A percentile compares a stretch with the other conserved stretches of the same genome.
Conservation (phyloP, 2,888 invertebrate species). For the Chaetoderma sp. region DNA sequence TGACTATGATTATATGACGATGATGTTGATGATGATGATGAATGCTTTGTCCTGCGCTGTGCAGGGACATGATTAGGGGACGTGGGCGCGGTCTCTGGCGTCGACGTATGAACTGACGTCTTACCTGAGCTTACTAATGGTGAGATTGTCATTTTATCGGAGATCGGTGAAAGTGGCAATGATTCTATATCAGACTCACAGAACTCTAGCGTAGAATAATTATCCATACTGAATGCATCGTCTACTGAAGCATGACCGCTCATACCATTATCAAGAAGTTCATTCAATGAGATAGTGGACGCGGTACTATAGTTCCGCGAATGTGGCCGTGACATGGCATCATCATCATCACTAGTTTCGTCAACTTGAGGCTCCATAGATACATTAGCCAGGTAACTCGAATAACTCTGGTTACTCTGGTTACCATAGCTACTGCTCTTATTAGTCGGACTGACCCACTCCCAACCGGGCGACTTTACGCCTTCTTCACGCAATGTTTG, state of each 20-base stretch:
- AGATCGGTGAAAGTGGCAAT: too few relatives aligned
- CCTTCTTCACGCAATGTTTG: neutral
- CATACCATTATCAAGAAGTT: constrained; percentile 49
- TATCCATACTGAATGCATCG: constrained; percentile 51
- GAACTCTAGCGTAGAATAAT: constrained; percentile 39
- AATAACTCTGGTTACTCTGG: constrained; percentile 7
- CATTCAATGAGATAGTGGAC: constrained; percentile 62
- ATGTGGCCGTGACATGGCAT: constrained; percentile 47
- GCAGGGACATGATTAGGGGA: too few relatives aligned
- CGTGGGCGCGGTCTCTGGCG: too few relatives aligned
- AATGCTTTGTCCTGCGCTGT: too few relatives aligned
- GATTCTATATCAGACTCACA: too few relatives aligned
- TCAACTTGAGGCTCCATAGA: constrained; percentile 32
- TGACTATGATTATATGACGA: too few relatives aligned
- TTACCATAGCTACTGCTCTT: too few relatives aligned
- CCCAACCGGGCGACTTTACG: constrained; percentile 1
- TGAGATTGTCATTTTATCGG: too few relatives aligned
- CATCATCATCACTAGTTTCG: constrained; percentile 60
- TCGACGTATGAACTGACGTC: too few relatives aligned
- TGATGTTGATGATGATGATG: too few relatives aligned
- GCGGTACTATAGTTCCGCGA: constrained; percentile 54
- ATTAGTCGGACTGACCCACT: constrained; percentile 6
- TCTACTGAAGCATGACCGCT: constrained; percentile 41
- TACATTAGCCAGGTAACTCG: constrained; percentile 1
- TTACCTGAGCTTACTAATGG: too few relatives aligned